Evolutionary conservation across 30 jellyfish, hydroid and myxozoan species (phyloP).

Genomic region (Aurelia sp.): DNA sequence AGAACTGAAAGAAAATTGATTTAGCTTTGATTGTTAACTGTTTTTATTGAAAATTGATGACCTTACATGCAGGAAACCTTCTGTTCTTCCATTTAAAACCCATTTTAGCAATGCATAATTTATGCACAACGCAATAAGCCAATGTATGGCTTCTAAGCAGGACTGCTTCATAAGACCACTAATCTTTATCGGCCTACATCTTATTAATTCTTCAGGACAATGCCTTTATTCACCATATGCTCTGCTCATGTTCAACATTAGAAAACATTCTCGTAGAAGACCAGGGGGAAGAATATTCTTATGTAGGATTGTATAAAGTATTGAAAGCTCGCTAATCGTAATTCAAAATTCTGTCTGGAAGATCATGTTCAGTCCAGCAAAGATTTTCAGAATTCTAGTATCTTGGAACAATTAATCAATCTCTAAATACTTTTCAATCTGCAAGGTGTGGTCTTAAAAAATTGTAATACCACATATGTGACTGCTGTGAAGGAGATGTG

Average conservation of each 20-base stretch:
- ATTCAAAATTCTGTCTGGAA: no score
- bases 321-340: no score
- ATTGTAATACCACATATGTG: no score
- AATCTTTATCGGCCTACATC: constrained; percentile 10
- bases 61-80: neutral
- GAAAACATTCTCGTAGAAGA: no score
- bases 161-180: neutral
- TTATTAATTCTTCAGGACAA: constrained; percentile 9
- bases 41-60: constrained; percentile 12
- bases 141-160: constrained; percentile 9
- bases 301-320: no score
- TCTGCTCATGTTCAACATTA: neutral
- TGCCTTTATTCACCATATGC: neutral
- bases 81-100: constrained; percentile 18
- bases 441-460: no score
- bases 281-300: no score
- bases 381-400: no score
- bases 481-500: no score
- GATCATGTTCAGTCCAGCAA: no score
- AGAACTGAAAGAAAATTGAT: neutral
- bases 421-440: no score
- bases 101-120: constrained; percentile 36
- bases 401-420: no score
- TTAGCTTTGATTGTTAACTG: neutral
- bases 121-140: constrained; percentile 32